Evolutionary conservation across 2,113 vertebrate genomes (phyloP).

Genomic region (Boleophthalmus pectinirostris): DNA sequence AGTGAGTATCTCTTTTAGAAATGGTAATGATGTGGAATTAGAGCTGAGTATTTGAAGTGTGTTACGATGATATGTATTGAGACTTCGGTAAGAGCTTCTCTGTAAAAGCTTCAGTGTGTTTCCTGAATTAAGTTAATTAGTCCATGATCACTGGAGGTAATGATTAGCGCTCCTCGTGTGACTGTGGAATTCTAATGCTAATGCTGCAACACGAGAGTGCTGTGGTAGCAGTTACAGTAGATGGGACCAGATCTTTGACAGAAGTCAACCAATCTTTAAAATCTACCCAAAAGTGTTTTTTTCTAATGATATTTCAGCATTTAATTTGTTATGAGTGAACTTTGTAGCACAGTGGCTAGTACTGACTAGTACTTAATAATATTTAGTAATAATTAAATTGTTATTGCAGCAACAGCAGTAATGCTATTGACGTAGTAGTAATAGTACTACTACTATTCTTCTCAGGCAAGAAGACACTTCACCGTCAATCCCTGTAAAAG

Average conservation of each 20-base stretch:
- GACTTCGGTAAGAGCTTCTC: neutral
- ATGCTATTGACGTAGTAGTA: too few species aligned
- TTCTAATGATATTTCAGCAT: neutral
- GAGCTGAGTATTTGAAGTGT: conserved; percentile 8
- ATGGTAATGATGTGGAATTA: neutral
- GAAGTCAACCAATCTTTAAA: neutral
- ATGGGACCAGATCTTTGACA: neutral
- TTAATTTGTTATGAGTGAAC: neutral
- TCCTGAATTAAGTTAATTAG: conserved; percentile 10
- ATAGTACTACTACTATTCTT: too few species aligned
- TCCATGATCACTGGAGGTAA: conserved; percentile 22
- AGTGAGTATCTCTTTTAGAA: neutral
- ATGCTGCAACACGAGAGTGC: neutral
- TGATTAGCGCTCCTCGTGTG: conserved; percentile 14
- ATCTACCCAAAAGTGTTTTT: neutral
- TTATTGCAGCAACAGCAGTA: too few species aligned
- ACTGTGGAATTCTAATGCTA: conserved; percentile 6
- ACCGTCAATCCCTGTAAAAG: too few species aligned
- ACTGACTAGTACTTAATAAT: too few species aligned
- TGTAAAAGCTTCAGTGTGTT: conserved; percentile 1
- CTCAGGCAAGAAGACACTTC: too few species aligned
- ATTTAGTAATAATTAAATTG: too few species aligned
- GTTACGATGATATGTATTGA: neutral
- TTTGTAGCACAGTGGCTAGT: too few species aligned
- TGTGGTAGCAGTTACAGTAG: neutral